Evolutionary conservation across 2,888 invertebrate genomes (phyloP).

Genomic region (Acrocyrtus sp.): DNA sequence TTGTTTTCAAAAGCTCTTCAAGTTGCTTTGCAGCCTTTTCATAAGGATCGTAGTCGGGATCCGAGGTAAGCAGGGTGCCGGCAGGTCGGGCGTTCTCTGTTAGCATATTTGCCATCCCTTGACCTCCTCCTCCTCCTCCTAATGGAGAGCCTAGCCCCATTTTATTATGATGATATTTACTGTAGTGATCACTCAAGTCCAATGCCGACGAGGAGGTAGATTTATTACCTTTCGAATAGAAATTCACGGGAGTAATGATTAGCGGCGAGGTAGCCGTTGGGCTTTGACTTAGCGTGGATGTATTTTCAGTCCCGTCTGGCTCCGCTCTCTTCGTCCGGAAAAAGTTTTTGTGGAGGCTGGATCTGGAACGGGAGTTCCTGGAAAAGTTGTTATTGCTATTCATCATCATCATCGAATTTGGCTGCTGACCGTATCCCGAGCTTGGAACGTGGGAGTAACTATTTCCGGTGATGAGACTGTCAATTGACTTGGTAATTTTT

Average conservation of each 20-base stretch:
- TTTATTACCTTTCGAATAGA: slow-evolving; percentile 54
- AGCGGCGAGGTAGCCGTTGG: slow-evolving; percentile 50
- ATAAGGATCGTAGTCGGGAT: slow-evolving; percentile 61
- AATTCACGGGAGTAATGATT: slow-evolving; percentile 62
- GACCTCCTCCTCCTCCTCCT: background rate
- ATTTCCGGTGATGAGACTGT: slow-evolving; percentile 48
- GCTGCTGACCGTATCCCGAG: slow-evolving; percentile 61
- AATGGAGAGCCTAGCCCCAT: background rate
- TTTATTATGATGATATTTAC: too few relatives aligned
- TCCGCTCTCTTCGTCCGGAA: slow-evolving; percentile 61
- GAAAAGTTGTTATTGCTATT: slow-evolving; percentile 48
- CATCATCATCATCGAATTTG: slow-evolving; percentile 18
- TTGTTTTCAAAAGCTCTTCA: slow-evolving; percentile 60
- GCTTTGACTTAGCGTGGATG: slow-evolving; percentile 38
- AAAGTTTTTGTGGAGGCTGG: slow-evolving; percentile 62
- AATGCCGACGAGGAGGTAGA: slow-evolving; percentile 7
- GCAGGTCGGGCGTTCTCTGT: slow-evolving; percentile 27
- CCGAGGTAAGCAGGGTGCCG: slow-evolving; percentile 41
- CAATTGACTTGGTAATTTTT: slow-evolving; percentile 59
- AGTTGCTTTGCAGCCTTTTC: slow-evolving; percentile 62
- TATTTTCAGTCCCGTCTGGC: slow-evolving; percentile 62
- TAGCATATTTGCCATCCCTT: slow-evolving; percentile 17
- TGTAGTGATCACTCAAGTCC: slow-evolving; percentile 21
- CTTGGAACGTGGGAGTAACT: slow-evolving; percentile 51
- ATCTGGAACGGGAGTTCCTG: slow-evolving; percentile 58